phyloP scores from a whole-genome alignment of 2,888 invertebrate genomes.

The Erynnis tages region DNA sequence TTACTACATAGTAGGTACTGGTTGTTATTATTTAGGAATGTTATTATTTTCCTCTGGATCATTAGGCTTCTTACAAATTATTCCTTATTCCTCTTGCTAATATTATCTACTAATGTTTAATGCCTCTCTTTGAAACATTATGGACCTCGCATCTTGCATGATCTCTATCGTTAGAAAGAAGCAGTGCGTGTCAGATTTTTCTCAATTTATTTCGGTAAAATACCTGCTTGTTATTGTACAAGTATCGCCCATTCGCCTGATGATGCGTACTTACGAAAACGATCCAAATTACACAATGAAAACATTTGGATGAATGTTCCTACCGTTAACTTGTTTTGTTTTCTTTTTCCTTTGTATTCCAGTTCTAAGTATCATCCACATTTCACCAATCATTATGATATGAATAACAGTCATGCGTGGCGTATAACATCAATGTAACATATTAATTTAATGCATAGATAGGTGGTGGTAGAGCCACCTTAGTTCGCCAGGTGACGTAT shows the following conservation, averaged over 20 bases:
- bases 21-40: no score
- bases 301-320: constrained; percentile 5
- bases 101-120: not conserved
- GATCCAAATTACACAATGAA: constrained; percentile 23
- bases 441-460: no score
- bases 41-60: no score
- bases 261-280: constrained; percentile 13
- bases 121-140: constrained; percentile 1
- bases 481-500: no score
- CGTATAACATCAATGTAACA: no score
- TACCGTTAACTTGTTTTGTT: not conserved
- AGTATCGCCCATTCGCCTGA: constrained; percentile 21
- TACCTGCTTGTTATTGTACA: constrained; percentile 19
- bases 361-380: not conserved
- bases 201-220: constrained; percentile 23
- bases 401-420: not conserved
- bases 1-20: no score
- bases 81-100: not conserved
- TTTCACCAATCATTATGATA: not conserved
- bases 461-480: no score
- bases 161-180: constrained; percentile 44
- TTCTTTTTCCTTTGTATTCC: not conserved
- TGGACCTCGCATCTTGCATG: constrained; percentile 41
- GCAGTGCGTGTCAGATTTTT: constrained; percentile 42
- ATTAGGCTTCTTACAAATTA: no score